Base-by-base conservation (phyloP, 1,140 invertebrate species). In the Temnothorax longispinosus region DNA sequence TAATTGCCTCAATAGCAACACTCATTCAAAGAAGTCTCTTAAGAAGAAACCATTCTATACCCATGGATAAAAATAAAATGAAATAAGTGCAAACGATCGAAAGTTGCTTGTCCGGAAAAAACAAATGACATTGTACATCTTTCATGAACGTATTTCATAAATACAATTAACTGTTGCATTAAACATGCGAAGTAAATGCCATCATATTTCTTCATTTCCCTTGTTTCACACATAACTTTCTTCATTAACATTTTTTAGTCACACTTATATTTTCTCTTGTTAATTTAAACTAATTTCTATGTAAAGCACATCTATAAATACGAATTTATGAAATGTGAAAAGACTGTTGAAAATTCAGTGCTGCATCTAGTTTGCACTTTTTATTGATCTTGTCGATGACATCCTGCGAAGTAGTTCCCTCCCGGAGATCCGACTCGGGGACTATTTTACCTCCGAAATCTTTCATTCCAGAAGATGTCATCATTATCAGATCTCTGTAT, bases 31-130 rank as follows among this genome's bases (percentile, higher is more conserved):
- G 41, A n/a, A n/a, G n/a, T n/a, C n/a, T n/a, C n/a, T n/a, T n/a
- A n/a, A n/a, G n/a, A 81, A 71, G 77, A 67, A 71, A 81, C 13
- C 18, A 47, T 54, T 71, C 8, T 69, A 21, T 71, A 47, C 64
- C n/a, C 47, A 35, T n/a, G 32, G 35, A 27, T 47, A 77, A 11
- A 27, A 71, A 47, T 21, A n/a, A 65, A 54, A 50, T 13, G 52
- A 58, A 47, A 74, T 38, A 35, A 56, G 41, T n/a, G 15, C 21
- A n/a, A n/a, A 41, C 15, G 21, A 76, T 64, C 54, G 56, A 81
- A 69, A 81, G 62, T 71, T 27, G 64, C 7, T 47, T 52, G 56
- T 3, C 35, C 54, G 67, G 75, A 78, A 85, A 77, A 76, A 82
- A n/a, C n/a, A 58, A 85, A 44, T 44, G n/a, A 64, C 32, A 13